Conservation (phyloP, 2,888 invertebrate species). For the Pristionchus fissidentatus region DNA sequence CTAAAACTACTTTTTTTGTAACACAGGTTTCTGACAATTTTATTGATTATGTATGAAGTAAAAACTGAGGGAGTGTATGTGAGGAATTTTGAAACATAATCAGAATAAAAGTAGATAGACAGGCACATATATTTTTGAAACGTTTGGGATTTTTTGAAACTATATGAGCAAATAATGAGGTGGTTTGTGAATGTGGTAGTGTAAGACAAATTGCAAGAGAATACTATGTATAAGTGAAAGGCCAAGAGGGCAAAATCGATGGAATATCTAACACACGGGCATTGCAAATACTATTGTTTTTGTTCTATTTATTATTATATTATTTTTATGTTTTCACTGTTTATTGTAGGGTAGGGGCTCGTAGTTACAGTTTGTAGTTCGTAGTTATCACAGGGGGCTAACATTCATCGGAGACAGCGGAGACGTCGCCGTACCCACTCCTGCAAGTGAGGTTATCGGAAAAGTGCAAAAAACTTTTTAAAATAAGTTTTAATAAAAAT, state of each 20-base stretch:
- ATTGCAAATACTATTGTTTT: conserved; percentile 18
- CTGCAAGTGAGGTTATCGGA: neutral
- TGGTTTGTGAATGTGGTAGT: conserved; percentile 1
- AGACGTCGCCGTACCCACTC: conserved; percentile 6
- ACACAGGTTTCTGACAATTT: conserved; percentile 34
- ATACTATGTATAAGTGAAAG: conserved; percentile 42
- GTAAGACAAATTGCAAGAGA: conserved; percentile 31
- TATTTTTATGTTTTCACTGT: neutral
- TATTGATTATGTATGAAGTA: conserved; percentile 8
- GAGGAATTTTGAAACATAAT: neutral
- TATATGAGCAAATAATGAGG: neutral
- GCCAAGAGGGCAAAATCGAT: conserved; percentile 20
- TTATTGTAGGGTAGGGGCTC: too few relatives aligned
- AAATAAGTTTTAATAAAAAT: too few relatives aligned
- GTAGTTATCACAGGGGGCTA: neutral
- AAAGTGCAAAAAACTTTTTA: neutral
- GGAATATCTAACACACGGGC: too few relatives aligned
- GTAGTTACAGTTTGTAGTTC: neutral
- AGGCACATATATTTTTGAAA: conserved; percentile 13
- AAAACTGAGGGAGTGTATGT: conserved; percentile 14
- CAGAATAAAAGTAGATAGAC: neutral
- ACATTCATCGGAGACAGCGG: conserved; percentile 6
- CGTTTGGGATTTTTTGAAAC: neutral
- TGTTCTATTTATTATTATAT: conserved; percentile 4
- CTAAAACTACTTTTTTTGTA: neutral